phyloP scores from a whole-genome alignment of 2,113 vertebrate genomes.

The Lepus timidus region DNA sequence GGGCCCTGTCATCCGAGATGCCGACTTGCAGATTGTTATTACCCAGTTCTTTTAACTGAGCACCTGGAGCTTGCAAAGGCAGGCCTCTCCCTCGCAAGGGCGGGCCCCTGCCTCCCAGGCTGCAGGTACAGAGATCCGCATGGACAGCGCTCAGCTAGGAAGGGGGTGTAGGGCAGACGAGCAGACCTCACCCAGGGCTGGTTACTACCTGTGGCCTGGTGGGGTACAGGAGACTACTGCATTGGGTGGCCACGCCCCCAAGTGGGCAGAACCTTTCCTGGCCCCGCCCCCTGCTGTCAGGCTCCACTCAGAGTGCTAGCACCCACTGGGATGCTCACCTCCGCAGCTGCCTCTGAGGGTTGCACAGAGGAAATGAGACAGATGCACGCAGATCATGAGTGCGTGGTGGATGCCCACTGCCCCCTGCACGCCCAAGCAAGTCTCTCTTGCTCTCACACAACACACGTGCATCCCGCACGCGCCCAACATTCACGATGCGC shows the following conservation, averaged over 20 bases:
- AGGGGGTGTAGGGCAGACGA: too few species aligned
- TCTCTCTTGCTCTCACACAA: fast-evolving
- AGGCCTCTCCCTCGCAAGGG: neutral
- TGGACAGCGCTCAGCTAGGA: too few species aligned
- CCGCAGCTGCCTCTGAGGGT: too few species aligned
- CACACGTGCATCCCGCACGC: neutral
- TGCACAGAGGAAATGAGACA: neutral
- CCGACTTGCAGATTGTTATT: neutral
- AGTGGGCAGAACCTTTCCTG: neutral
- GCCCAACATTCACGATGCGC: fast-evolving
- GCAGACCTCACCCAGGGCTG: too few species aligned
- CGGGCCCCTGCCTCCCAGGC: neutral
- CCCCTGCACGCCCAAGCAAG: neutral
- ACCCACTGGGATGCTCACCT: too few species aligned
- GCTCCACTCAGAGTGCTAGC: too few species aligned
- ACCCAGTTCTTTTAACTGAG: neutral
- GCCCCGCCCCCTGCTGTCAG: too few species aligned
- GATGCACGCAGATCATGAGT: fast-evolving
- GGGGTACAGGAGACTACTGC: too few species aligned
- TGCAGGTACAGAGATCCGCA: too few species aligned
- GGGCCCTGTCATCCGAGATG: neutral
- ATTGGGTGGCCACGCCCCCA: too few species aligned
- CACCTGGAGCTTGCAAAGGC: neutral
- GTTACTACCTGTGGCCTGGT: neutral
- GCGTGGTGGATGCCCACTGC: neutral